Evolutionary conservation across 2,113 vertebrate genomes (phyloP), one percentile per base, ranked within the genome.

Genomic region (Corythaeola cristata): DNA sequence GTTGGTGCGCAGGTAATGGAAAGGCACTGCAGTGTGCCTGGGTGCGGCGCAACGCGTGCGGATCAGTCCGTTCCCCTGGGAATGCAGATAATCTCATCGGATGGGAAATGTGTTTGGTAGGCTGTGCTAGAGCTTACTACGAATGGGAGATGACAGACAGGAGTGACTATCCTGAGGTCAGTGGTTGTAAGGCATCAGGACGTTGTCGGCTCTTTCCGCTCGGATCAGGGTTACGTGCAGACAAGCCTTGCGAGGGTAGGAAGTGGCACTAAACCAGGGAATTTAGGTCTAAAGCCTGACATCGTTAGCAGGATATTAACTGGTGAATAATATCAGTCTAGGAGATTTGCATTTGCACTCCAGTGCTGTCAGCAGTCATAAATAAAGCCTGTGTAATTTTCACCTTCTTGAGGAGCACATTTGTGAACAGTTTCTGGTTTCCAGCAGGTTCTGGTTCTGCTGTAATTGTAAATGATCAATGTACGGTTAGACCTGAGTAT

Each of bases 31-130:
- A 6, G 71, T 1, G 28, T 50, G 58, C 24, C 7, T 14, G 78
- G 39, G 47, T 30, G n/a, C 55, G 19, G 50, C 1, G 39, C 30
- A 4, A 8, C 1, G 22, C 20, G 5, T 0, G 9, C 33, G 13
- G 30, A 2, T 33, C 37, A 44, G 13, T 23, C 23, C 26, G 0
- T 50, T 82, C 60, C 63, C 50, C 8, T 14, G 75, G 82, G 82
- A 47, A 12, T 5, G 47, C 44, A 37, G 83, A 33, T 18, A 9
- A 20, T 39, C 52, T 77, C 58, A 5, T 7, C 0, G 18, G 6
- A 11, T 17, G 59, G 69, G n/a, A n/a, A 32, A 63, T 2, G 19
- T 4, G 18, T 14, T 41, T 12, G 41, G 59, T 35, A n/a, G 53
- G 11, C 52, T 53, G 41, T 30, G 73, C 64, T 66, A 16, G 50